Conservation (phyloP, 2,888 invertebrate genomes). For the Ichneumoninae sp. region DNA sequence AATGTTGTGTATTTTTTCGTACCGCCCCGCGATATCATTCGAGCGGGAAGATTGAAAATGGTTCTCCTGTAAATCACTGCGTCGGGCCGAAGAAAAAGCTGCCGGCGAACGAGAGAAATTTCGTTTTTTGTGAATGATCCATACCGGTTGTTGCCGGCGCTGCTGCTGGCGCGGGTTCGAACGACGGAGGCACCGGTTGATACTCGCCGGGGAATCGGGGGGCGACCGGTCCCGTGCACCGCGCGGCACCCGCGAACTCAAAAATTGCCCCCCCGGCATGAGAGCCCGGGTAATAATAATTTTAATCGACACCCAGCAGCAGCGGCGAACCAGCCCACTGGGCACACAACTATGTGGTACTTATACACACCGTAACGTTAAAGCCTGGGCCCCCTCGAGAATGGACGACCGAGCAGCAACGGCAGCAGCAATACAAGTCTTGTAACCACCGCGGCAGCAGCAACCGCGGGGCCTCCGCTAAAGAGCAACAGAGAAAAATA, state of each 20-base stretch:
- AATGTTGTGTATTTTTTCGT: not conserved
- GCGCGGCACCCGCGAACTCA: slow-evolving; percentile 60
- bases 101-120: not conserved
- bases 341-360: slow-evolving; percentile 66
- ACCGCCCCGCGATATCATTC: not conserved
- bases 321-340: slow-evolving; percentile 68
- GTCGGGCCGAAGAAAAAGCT: not conserved
- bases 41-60: not conserved
- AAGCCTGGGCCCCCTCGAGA: slow-evolving; percentile 13
- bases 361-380: not conserved
- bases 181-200: not conserved
- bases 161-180: not conserved
- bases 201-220: not conserved
- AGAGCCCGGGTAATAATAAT: slow-evolving; percentile 75
- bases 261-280: slow-evolving; percentile 73
- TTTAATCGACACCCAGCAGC: slow-evolving; percentile 77
- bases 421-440: slow-evolving; percentile 38
- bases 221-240: not conserved
- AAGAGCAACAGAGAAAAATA: slow-evolving; percentile 65
- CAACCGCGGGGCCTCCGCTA: slow-evolving; percentile 20
- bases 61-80: not conserved
- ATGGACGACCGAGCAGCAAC: slow-evolving; percentile 30
- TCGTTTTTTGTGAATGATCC: not conserved
- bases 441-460: slow-evolving; percentile 28
- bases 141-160: not conserved